phyloP scores from a whole-genome alignment of 2,797 vertebrate genomes.

The Peromyscus attwateri region DNA sequence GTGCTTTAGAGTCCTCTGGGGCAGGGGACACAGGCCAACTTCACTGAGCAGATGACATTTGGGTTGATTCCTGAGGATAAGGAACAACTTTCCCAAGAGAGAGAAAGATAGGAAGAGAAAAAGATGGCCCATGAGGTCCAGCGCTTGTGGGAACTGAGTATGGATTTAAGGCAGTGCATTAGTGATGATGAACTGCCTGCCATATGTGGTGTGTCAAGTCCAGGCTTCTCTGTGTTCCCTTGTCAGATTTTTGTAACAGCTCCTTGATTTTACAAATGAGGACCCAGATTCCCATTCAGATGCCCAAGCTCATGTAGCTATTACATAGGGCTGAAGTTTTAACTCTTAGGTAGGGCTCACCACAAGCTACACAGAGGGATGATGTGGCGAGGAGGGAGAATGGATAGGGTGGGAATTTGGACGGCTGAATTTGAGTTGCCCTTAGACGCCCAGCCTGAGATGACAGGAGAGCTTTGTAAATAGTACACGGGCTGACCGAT shows the following conservation, averaged over 20 bases:
- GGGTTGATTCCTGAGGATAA: slow-evolving; percentile 46
- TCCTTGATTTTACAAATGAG: slow-evolving; percentile 43
- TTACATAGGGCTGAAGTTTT: slow-evolving; percentile 3
- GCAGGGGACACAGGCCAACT: background rate
- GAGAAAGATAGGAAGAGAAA: background rate
- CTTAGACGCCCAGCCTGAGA: background rate
- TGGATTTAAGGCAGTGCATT: background rate
- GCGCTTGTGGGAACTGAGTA: background rate
- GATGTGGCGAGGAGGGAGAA: background rate
- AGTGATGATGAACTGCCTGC: background rate
- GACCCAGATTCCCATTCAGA: slow-evolving; percentile 6
- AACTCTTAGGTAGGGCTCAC: background rate
- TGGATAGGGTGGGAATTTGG: background rate
- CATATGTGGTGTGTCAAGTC: background rate
- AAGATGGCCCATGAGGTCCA: background rate
- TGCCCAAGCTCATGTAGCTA: background rate
- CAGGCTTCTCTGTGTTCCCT: background rate
- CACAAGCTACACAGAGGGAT: background rate
- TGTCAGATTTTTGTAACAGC: slow-evolving; percentile 10
- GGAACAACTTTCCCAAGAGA: background rate
- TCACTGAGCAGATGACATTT: background rate
- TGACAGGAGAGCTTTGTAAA: background rate
- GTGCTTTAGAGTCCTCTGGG: background rate
- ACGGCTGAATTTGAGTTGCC: background rate
- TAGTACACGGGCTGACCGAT: background rate